Evolutionary conservation across 2,113 vertebrate species (phyloP).

Genomic region (Gadus chalcogrammus): DNA sequence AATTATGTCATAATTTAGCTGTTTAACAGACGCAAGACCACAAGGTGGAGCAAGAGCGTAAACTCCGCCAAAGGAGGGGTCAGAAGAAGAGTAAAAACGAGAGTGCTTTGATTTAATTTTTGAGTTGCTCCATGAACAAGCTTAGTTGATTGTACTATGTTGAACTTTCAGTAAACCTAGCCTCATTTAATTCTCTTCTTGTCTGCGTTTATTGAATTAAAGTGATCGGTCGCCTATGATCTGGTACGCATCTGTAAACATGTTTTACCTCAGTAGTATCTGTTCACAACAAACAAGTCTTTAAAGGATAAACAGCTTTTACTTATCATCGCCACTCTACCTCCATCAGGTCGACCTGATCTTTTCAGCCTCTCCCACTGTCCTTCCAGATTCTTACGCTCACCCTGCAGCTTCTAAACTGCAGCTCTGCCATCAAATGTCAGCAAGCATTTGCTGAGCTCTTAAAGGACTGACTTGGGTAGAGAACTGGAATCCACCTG

Average conservation of each 20-base stretch:
- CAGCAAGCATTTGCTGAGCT: conserved; percentile 5
- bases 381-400: conserved; percentile 8
- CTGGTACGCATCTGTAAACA: conserved; percentile 15
- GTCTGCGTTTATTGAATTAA: no score
- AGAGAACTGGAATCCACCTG: not conserved
- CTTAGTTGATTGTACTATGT: no score
- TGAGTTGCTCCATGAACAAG: no score
- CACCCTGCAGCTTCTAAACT: conserved; percentile 5
- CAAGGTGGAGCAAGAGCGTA: no score
- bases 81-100: no score
- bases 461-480: not conserved
- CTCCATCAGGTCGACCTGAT: not conserved
- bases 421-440: conserved; percentile 21
- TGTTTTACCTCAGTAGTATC: not conserved
- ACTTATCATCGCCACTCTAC: not conserved
- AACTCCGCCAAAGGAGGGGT: no score
- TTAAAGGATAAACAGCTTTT: not conserved
- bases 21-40: no score
- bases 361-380: conserved; percentile 22
- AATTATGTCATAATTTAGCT: no score
- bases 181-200: no score
- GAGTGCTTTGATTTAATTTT: no score
- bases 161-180: no score
- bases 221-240: not conserved
- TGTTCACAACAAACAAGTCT: not conserved